Evolutionary conservation across 2,797 vertebrate species (phyloP), one percentile per base, ranked within the genome.

Genomic region (Astyanax mexicanus): DNA sequence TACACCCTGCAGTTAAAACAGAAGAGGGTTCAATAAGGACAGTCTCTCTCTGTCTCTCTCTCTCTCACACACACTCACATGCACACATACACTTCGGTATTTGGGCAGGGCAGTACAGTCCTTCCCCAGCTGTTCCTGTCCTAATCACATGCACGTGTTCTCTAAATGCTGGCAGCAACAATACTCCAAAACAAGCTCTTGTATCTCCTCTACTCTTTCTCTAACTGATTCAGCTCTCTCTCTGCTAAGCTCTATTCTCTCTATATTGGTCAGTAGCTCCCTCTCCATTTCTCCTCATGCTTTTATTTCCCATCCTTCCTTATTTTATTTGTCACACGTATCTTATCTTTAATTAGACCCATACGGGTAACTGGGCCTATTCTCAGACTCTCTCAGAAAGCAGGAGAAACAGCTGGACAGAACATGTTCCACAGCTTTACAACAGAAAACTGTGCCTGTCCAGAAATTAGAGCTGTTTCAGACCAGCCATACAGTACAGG

Each of bases 111-210:
- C 15, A 12, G 64, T 23, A 7, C 38, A 23, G 51, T 38, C 45
- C 44, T 67, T 66, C 75, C 60, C 75, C 72, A 74, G 80, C 68
- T 72, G 76, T 75, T 76, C 68, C 54, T 40, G 44, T 64, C 40
- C 75, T 57, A 67, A 81, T 78, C 68, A 32, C 72, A 47, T 51
- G 49, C 42, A 45, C 44, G 32, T 61, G 62, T 35, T 74, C 54
- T 38, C 17, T 38, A 29, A 25, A 60, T 42, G 5, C 15, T 77
- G 74, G 57, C 58, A 67, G 40, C 32, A 69, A 61, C 29, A 64
- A 54, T 29, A 40, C 38, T 51, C 23, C 8, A 44, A 72, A 74
- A 54, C 61, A 54, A 54, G 23, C 47, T 25, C 13, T 40, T 13
- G 21, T 10, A 60, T 47, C 42, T 58, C 35, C 62, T 23, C 45